Base-by-base conservation (phyloP, 2,113 vertebrate genomes). In the Petrocephalus zakoni region DNA sequence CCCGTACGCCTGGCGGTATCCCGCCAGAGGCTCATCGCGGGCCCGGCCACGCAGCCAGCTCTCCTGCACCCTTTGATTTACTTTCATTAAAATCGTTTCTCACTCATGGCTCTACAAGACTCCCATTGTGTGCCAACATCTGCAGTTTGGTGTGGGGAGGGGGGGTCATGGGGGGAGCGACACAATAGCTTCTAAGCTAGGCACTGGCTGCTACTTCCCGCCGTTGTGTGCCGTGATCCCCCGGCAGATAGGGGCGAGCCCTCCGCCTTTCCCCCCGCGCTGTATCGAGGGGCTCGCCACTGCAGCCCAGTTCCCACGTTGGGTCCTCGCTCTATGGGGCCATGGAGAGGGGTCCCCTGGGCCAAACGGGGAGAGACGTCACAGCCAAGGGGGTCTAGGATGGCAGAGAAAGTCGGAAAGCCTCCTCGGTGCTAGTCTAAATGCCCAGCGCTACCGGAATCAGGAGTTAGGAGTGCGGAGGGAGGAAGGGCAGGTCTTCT, bases 111-210 rank as follows among this genome's bases (percentile, higher is more conserved):
- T 87, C 55, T 37, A 87, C 85, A 87, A 61, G 29, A 61, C 34
- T n/a, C 13, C 53, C 86, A 68, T 72, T 68, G 58, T 68, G 61
- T 29, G 4, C 78, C 49, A 21, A n/a, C 75, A 22, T 81, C 72
- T 42, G 87, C 87, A 55, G 49, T 75, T 83, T 9, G 46, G 37
- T 17, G 78, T 82, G 78, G 19, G 81, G 19, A 1, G 29, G 75
- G 72, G 75, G 37, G 25, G 29, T 58, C 2, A 5, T 7, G 75
- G 75, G 17, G 72, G 25, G 52, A 15, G 13, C 53, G 4, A 83
- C 89, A 92, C 90, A 92, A 90, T 92, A 52, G 90, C 61, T 61
- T 90, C 87, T 64, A 81, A 37, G n/a, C 87, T 87, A 89, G 86
- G 53, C 64, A 58, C 87, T 90, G 49, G 64, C 75, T 47, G 90